Evolutionary conservation across 2,888 invertebrate species (phyloP).

Genomic region (Clitarchus hookeri): DNA sequence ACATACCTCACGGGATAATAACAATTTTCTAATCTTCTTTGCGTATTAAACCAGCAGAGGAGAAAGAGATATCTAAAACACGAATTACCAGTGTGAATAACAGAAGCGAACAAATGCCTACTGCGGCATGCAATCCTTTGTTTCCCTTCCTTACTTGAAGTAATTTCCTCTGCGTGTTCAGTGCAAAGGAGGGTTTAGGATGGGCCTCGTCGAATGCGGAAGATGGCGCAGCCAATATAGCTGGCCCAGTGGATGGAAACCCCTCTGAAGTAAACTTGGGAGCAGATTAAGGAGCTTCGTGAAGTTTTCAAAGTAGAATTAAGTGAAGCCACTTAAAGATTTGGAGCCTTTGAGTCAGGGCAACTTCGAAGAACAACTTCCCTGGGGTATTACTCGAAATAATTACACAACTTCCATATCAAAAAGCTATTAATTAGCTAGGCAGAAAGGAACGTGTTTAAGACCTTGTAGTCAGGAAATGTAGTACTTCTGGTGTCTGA

Average conservation of each 20-base stretch:
- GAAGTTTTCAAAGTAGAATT: constrained; percentile 24
- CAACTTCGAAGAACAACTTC: constrained; percentile 23
- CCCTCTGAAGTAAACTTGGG: constrained; percentile 1
- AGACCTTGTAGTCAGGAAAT: neutral
- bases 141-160: neutral
- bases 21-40: too few relatives aligned
- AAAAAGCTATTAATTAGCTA: constrained; percentile 12
- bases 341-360: constrained; percentile 11
- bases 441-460: neutral
- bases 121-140: neutral
- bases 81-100: neutral
- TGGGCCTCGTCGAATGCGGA: neutral
- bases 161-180: neutral
- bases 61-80: neutral
- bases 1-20: too few relatives aligned
- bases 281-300: constrained; percentile 22
- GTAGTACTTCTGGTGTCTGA: neutral
- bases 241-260: neutral
- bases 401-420: constrained; percentile 25
- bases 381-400: constrained; percentile 10
- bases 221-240: neutral
- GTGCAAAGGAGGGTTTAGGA: constrained; percentile 14
- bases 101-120: neutral
- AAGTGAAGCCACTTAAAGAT: constrained; percentile 21
- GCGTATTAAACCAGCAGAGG: neutral